Base-by-base conservation (phyloP, 1,140 invertebrate genomes). In the Drosophila nigrodunni region DNA sequence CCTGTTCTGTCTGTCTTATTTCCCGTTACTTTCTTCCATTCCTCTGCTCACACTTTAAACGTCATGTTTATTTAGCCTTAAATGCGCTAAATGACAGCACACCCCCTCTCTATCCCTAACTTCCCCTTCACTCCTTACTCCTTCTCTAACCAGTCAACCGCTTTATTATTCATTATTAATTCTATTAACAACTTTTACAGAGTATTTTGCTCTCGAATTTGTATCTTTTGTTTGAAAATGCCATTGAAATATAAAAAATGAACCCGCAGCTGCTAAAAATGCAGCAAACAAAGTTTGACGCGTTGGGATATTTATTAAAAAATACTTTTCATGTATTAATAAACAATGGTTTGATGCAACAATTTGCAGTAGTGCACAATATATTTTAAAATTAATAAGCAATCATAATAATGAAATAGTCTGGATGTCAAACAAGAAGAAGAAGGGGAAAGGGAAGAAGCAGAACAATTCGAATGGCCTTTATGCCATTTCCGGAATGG, bases 161-260 rank as follows among this genome's bases (percentile, higher is more conserved):
- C 25, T 30, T 6, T 30, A 30, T 30, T 30, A 30, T 30, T 3
- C 25, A 30, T 30, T 30, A 30, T 30, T 30, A 30, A 30, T 30
- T 0, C 0, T 5, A 30, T 30, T 30, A 43, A 6, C 41, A 43
- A 13, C n/a, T 10, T 11, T 11, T 41, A 1, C 25, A 15, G 15
- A 13, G 52, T 58, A 47, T 18, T 10, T 30, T 11, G 13, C 11
- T 54, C 9, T 44, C 30, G 13, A 18, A 5, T 62, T 65, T 49
- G 46, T 55, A 35, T 8, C 35, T 67, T 62, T 43, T 76, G 15
- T 77, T 83, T 83, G 76, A 30, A 30, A 30, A 30, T 5, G 25
- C 25, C 2, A 83, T 74, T 83, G 69, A 70, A 78, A 71, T 73
- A 80, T 65, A 81, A 85, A 74, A 80, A 78, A 69, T 86, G 64